Percentiles rank a stretch among this genome's conserved stretches.
phyloP scores from a whole-genome alignment of 37 sponge, comb jelly and placozoan species.

The Mnemiopsis leidyi region DNA sequence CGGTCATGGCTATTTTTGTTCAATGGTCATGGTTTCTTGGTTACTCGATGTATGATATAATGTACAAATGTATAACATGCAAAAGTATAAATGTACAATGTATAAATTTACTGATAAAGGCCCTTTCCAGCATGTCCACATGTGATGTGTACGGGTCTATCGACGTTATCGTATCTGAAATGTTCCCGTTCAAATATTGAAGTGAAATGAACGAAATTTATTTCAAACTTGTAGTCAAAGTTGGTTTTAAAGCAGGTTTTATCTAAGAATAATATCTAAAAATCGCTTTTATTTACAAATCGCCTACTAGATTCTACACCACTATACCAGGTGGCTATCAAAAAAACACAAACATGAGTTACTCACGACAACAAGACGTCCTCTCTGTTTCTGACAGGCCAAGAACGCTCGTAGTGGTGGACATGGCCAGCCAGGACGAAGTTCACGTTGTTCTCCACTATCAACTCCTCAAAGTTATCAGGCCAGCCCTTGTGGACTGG shows the following conservation, averaged over 20 bases:
- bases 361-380: background rate
- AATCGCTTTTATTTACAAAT: no score
- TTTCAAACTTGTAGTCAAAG: no score
- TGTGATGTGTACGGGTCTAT: background rate
- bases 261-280: no score
- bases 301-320: no score
- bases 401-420: constrained; percentile 47
- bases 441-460: constrained; percentile 24
- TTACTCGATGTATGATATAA: no score
- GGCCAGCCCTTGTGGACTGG: background rate
- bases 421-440: constrained; percentile 41
- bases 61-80: no score
- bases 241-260: no score
- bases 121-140: constrained; percentile 52
- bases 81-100: background rate
- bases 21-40: no score
- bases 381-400: background rate
- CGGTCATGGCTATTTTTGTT: no score
- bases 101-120: background rate
- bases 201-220: no score
- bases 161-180: constrained; percentile 1
- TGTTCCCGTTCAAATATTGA: no score
- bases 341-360: background rate
- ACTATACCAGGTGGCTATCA: no score
- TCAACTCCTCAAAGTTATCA: constrained; percentile 8